These are phyloP conservation scores for Eristalis tenax DNA, from an alignment of 2,888 invertebrate species.

Conservation along the genomic window DNA sequence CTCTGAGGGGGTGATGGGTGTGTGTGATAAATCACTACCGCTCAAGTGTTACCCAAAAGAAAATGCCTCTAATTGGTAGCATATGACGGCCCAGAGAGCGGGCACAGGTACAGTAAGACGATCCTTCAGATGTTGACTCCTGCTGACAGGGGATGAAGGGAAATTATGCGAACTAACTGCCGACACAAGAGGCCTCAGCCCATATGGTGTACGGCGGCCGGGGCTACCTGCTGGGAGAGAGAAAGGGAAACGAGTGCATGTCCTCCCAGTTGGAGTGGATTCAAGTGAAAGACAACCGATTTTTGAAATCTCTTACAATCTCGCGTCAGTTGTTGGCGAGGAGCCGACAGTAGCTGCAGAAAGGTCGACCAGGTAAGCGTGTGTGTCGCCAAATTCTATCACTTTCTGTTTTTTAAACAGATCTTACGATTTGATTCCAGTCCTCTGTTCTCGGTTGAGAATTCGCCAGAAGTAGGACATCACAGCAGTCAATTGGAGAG, in stretches of 20 bases:
- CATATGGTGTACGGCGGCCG: slow-evolving; percentile 54
- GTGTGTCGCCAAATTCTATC: slow-evolving; percentile 62
- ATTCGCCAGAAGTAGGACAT: slow-evolving; percentile 22
- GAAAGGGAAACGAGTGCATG: not conserved
- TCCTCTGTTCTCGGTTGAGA: not conserved
- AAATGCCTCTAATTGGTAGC: slow-evolving; percentile 62
- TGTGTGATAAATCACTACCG: slow-evolving; percentile 66
- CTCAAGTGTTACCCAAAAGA: slow-evolving; percentile 27
- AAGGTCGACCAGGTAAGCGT: slow-evolving; percentile 50
- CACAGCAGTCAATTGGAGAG: slow-evolving; percentile 51
- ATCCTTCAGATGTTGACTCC: slow-evolving; percentile 48
- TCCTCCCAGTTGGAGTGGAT: slow-evolving; percentile 24
- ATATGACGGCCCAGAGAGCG: slow-evolving; percentile 34
- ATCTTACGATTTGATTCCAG: slow-evolving; percentile 24
- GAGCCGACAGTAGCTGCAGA: slow-evolving; percentile 36
- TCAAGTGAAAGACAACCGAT: slow-evolving; percentile 50
- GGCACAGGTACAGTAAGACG: slow-evolving; percentile 45
- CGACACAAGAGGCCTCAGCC: slow-evolving; percentile 33
- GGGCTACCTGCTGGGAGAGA: slow-evolving; percentile 38
- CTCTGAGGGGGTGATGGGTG: slow-evolving; percentile 6
- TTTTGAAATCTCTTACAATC: slow-evolving; percentile 45
- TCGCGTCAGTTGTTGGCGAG: slow-evolving; percentile 46
- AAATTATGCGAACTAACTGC: not conserved
- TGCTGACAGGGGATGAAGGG: slow-evolving; percentile 58
- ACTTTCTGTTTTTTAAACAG: slow-evolving; percentile 48